These are phyloP conservation scores for Antechinus flavipes DNA, from an alignment of 2,113 vertebrate genomes.

Conservation along the genomic window DNA sequence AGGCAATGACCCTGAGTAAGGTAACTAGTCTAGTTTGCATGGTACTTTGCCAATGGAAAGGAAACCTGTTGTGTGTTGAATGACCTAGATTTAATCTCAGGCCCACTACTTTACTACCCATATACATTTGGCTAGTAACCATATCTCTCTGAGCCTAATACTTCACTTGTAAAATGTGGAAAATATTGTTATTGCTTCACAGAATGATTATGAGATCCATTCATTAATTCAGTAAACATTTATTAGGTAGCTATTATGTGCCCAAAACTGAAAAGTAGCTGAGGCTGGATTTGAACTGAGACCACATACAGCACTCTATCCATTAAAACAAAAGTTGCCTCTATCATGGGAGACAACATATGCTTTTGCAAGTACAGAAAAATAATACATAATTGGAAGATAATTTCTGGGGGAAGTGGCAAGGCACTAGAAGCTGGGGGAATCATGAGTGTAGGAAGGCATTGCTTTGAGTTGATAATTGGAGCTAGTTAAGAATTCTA, in stretches of 20 bases:
- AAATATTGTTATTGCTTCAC: background rate
- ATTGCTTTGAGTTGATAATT: too few relatives aligned
- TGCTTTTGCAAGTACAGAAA: too few relatives aligned
- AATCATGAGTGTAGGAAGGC: too few relatives aligned
- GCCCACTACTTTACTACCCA: background rate
- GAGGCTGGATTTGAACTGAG: background rate
- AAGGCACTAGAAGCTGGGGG: too few relatives aligned
- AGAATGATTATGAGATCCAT: background rate
- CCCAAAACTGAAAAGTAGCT: background rate
- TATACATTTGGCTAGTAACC: background rate
- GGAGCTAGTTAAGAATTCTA: too few relatives aligned
- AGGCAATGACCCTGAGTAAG: background rate
- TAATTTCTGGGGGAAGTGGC: too few relatives aligned
- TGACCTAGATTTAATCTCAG: background rate
- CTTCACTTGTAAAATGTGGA: background rate
- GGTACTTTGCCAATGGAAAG: background rate
- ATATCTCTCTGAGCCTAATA: background rate
- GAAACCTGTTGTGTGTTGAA: background rate
- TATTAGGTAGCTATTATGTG: background rate
- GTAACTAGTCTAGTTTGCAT: slow-evolving; percentile 46
- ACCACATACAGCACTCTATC: too few relatives aligned
- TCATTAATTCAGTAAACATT: background rate
- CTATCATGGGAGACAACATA: too few relatives aligned
- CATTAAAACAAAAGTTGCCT: too few relatives aligned
- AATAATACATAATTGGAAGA: too few relatives aligned